Conservation (phyloP, 2,888 invertebrate species). For the Xylocampa areola region DNA sequence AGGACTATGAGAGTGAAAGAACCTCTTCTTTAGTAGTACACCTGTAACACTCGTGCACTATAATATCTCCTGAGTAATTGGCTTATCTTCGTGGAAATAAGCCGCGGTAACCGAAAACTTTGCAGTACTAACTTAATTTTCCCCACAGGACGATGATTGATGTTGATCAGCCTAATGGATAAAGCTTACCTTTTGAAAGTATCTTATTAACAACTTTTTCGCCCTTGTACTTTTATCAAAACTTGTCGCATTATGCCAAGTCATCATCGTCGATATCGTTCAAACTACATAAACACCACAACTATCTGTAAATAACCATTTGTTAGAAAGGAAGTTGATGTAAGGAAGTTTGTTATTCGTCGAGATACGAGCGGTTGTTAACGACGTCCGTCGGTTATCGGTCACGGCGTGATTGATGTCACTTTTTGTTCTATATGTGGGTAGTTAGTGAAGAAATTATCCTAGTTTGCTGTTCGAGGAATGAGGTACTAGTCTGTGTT, state of each 20-base stretch:
- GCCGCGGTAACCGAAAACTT: too few relatives aligned
- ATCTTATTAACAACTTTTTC: too few relatives aligned
- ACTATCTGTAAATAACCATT: slow-evolving; percentile 46
- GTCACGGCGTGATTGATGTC: slow-evolving; percentile 62
- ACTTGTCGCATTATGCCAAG: slow-evolving; percentile 6
- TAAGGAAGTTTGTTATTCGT: slow-evolving; percentile 53
- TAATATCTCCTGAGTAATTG: too few relatives aligned
- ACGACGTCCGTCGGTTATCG: slow-evolving; percentile 63
- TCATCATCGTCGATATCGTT: slow-evolving; percentile 16
- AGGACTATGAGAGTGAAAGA: too few relatives aligned
- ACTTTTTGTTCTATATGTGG: slow-evolving; percentile 31
- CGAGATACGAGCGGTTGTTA: slow-evolving; percentile 52
- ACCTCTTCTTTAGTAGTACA: too few relatives aligned
- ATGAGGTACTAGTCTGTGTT: slow-evolving; percentile 17
- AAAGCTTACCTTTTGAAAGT: too few relatives aligned
- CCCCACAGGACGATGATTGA: too few relatives aligned
- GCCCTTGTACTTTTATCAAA: too few relatives aligned
- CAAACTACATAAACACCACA: slow-evolving; percentile 18
- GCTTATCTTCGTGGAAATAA: too few relatives aligned
- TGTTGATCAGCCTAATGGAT: too few relatives aligned
- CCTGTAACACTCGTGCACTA: too few relatives aligned
- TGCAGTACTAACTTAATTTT: too few relatives aligned
- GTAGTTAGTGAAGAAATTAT: slow-evolving; percentile 29
- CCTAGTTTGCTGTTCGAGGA: slow-evolving; percentile 15
- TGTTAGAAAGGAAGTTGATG: slow-evolving; percentile 48